A percentile compares a stretch with the other conserved stretches of the same genome.
These are phyloP conservation scores for Notospermus geniculatus DNA, from an alignment of 1,140 invertebrate genomes.

Conservation along the genomic window DNA sequence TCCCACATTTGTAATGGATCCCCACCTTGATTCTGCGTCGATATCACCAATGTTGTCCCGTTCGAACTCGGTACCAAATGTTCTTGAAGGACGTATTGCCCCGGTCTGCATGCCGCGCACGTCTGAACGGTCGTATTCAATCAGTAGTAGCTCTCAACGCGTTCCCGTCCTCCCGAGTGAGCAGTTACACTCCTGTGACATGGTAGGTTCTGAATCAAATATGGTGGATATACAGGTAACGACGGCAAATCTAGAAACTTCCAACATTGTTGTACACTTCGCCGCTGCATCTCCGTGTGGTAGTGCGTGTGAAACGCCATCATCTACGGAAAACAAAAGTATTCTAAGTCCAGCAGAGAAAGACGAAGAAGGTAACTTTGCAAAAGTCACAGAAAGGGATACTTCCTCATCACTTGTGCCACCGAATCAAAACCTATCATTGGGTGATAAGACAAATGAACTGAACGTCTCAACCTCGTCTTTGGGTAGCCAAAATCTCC, in stretches of 20 bases:
- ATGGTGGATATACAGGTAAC: slow-evolving; percentile 3
- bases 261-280: slow-evolving; percentile 49
- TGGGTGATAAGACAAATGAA: not conserved
- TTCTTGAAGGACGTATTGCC: not conserved
- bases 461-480: not conserved
- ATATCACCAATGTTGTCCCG: slow-evolving; percentile 47
- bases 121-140: slow-evolving; percentile 1
- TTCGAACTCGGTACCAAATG: slow-evolving; percentile 51
- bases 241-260: not conserved
- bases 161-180: not conserved
- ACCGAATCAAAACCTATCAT: not conserved
- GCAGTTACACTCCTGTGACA: not conserved
- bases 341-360: not conserved
- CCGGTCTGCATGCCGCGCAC: not conserved
- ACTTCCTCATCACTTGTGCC: not conserved
- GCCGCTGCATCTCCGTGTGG: slow-evolving; percentile 45
- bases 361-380: too few relatives aligned
- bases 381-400: not conserved
- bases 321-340: slow-evolving; percentile 1
- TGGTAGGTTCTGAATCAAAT: not conserved
- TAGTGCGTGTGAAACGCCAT: slow-evolving; percentile 24
- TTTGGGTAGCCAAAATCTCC: not conserved
- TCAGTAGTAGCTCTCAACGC: not conserved
- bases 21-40: slow-evolving; percentile 32
- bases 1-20: slow-evolving; percentile 54